phyloP scores from a whole-genome alignment of 2,113 vertebrate species.

The Alces alces region DNA sequence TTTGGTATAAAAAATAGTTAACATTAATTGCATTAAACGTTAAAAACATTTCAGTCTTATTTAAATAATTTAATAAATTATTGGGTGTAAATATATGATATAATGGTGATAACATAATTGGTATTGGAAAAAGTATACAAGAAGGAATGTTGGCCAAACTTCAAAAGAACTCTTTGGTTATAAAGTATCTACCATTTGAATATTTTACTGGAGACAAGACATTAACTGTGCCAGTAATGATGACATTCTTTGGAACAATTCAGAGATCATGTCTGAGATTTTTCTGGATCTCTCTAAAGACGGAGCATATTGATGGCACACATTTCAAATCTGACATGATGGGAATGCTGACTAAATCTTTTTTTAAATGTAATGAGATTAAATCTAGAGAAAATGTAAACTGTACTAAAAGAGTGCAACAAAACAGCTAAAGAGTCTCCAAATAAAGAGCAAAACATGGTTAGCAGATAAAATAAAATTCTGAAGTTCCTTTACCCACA shows the following conservation, averaged over 20 bases:
- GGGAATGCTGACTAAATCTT: neutral
- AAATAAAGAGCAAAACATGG: neutral
- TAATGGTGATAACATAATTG: neutral
- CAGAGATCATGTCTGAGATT: neutral
- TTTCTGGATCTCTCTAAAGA: neutral
- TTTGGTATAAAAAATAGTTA: neutral
- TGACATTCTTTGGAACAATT: neutral
- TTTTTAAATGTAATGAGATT: neutral
- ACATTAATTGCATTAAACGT: neutral
- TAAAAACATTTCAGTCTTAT: neutral
- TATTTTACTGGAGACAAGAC: neutral
- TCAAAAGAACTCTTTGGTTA: neutral
- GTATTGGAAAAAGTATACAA: neutral
- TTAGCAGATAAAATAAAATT: neutral
- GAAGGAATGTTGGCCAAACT: neutral
- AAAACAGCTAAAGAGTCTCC: neutral
- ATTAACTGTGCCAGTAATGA: neutral
- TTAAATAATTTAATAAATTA: neutral
- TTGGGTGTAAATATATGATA: neutral
- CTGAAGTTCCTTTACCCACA: neutral
- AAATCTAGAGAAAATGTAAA: neutral
- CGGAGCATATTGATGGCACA: neutral
- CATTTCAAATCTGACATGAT: conserved; percentile 6
- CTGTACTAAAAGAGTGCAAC: neutral
- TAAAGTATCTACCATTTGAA: neutral